Base-by-base conservation (phyloP, 2,113 vertebrate species). In the Nettapus auritus region DNA sequence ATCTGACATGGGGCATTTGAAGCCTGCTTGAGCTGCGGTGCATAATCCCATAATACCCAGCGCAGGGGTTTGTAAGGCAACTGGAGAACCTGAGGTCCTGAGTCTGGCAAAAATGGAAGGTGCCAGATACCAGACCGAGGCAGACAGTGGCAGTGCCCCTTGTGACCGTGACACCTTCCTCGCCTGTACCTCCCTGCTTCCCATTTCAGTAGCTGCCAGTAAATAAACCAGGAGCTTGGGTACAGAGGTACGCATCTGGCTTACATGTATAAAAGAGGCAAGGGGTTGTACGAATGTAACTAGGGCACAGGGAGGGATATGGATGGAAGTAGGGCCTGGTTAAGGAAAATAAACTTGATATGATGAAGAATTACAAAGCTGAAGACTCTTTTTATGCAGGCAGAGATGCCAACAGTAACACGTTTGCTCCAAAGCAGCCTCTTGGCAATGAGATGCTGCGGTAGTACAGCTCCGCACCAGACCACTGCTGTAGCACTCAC, bases 241-340 rank as follows among this genome's bases (percentile, higher is more conserved):
- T 13, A 90, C 52, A 68, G 34, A 7, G 38, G 21, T 18, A 44
- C 8, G 19, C 17, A 5, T 44, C 38, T 66, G 19, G 36, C 52
- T 67, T 29, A 33, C 52, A 14, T 7, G 23, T 25, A 55, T 0
- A 21, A 31, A 82, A 64, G 29, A 86, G 34, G 50, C 34, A n/a
- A 59, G 44, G 18, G 38, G 14, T 9, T 69, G 28, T 31, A 69
- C 64, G 33, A 20, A 36, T 3, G 8, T 11, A 29, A 69, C 8
- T 14, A 67, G 53, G 22, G 48, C 0, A 0, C 64, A 50, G 26
- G 40, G 33, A 71, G 17, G 28, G 15, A 44, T 10, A 56, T 8
- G 25, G 70, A 67, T 63, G 36, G 67, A 86, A 91, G 67, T 40
- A 79, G 31, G 36, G 18, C 50, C 74, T 46, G 12, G 14, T 17